Evolutionary conservation across 2,888 invertebrate genomes (phyloP), one percentile per base, ranked within the genome.

Genomic region (Sussaba pulchella): DNA sequence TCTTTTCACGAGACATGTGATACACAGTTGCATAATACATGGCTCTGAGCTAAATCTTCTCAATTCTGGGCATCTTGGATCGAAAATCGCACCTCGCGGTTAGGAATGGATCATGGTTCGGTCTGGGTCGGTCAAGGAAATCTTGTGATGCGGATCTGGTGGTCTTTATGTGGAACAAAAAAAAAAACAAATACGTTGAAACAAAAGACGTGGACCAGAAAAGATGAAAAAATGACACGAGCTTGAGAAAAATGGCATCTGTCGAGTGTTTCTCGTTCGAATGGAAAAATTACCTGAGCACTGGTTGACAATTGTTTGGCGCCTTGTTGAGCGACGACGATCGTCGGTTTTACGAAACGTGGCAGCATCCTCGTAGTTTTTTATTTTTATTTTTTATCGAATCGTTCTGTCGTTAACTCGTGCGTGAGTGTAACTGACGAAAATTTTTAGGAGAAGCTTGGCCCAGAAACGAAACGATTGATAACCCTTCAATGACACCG

Each of bases 241-340:
- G 47, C 45, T 17, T 14, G 41, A 14, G 31, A 57, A 69, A 57
- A 69, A 69, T 69, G 67, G 67, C 67, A 69, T 26, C 52, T 17
- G 41, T 41, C 39, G n/a, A 6, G 6, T 5, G 31, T 31, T 31
- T 69, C 2, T 19, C 36, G 31, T 12, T 66, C 43, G 59, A 66
- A 26, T 26, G 52, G 5, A n/a, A n/a, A n/a, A 74, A 87, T 87
- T 64, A 91, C 91, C 85, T 86, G 90, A 31, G 88, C 77, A 39
- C 88, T 89, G n/a, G 91, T 92, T 12, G 91, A 91, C 14, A 92
- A 76, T 63, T 88, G 88, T 71, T 91, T 91, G 3, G 87, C 89
- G 78, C 91, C 90, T 36, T 89, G 88, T 66, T 88, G 87, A 50
- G 88, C 89, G 36, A 88, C 85, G 71, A 80, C 78, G 77, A 90